Percentiles rank a stretch among this genome's conserved stretches.
These are phyloP conservation scores for Pollicipes pollicipes DNA, from an alignment of 1,140 invertebrate genomes.

Conservation along the genomic window DNA sequence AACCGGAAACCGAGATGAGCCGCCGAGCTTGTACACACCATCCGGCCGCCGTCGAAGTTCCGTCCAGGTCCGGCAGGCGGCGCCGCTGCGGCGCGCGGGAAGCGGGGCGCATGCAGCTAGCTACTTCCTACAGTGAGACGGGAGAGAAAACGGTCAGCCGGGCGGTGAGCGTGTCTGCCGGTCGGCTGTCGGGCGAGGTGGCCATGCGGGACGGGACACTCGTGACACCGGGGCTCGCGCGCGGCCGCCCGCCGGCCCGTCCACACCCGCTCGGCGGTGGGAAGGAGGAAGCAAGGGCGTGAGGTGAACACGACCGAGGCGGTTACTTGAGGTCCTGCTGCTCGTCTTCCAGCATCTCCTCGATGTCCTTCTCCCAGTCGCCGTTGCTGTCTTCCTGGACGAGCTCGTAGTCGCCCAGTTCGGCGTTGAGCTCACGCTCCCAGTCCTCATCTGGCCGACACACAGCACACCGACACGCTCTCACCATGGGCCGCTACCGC, in stretches of 20 bases:
- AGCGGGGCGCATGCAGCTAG: background rate
- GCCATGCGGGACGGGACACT: background rate
- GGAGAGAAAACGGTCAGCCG: background rate
- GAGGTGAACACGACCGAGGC: too few species aligned
- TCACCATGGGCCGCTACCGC: background rate
- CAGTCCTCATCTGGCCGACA: conserved; percentile 3
- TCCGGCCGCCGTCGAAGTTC: too few species aligned
- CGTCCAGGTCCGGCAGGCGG: too few species aligned
- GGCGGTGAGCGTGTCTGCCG: too few species aligned
- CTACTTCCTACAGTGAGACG: background rate
- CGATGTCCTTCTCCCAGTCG: background rate
- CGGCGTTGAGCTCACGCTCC: background rate
- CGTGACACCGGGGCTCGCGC: background rate
- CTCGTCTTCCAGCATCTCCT: background rate
- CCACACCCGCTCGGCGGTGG: too few species aligned
- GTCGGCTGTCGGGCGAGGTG: too few species aligned
- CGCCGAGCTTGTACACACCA: too few species aligned
- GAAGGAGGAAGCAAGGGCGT: background rate
- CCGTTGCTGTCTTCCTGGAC: background rate
- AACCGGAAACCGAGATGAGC: too few species aligned
- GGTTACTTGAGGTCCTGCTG: background rate
- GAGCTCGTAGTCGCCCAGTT: conserved; percentile 2
- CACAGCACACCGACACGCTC: background rate
- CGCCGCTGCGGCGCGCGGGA: too few species aligned
- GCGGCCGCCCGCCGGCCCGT: too few species aligned